Conservation (phyloP, 2,113 vertebrate species). For the Rhinolophus sinicus region DNA sequence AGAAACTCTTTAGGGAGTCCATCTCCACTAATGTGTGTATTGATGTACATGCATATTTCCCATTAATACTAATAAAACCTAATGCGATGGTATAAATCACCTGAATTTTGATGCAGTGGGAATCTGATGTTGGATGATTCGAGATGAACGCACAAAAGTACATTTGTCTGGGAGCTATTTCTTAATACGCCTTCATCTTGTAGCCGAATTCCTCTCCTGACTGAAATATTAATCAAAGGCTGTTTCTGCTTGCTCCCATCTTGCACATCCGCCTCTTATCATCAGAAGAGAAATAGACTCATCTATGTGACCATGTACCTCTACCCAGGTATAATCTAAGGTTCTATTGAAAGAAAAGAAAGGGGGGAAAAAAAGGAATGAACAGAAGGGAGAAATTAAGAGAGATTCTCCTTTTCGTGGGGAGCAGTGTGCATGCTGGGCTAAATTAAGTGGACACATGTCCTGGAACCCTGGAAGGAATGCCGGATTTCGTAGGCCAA, state of each 20-base stretch:
- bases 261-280: not conserved
- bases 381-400: not conserved
- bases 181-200: slow-evolving; percentile 47
- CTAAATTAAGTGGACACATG: not conserved
- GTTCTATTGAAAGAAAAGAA: slow-evolving; percentile 34
- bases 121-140: slow-evolving; percentile 71
- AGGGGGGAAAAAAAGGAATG: slow-evolving; percentile 45
- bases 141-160: slow-evolving; percentile 72
- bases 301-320: slow-evolving; percentile 46
- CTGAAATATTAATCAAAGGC: slow-evolving; percentile 72
- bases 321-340: slow-evolving; percentile 49
- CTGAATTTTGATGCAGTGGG: slow-evolving; percentile 73
- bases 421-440: not conserved
- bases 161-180: slow-evolving; percentile 73
- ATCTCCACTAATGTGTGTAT: slow-evolving; percentile 48
- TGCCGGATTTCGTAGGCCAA: slow-evolving; percentile 43
- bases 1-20: slow-evolving; percentile 57
- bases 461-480: not conserved
- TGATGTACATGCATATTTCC: slow-evolving; percentile 60
- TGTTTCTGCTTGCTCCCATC: not conserved
- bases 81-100: slow-evolving; percentile 71
- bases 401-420: not conserved
- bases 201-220: slow-evolving; percentile 32
- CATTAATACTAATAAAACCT: slow-evolving; percentile 78
- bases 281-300: slow-evolving; percentile 60